These are phyloP conservation scores for Lathamus discolor DNA, from an alignment of 2,113 vertebrate species.

Conservation along the genomic window DNA sequence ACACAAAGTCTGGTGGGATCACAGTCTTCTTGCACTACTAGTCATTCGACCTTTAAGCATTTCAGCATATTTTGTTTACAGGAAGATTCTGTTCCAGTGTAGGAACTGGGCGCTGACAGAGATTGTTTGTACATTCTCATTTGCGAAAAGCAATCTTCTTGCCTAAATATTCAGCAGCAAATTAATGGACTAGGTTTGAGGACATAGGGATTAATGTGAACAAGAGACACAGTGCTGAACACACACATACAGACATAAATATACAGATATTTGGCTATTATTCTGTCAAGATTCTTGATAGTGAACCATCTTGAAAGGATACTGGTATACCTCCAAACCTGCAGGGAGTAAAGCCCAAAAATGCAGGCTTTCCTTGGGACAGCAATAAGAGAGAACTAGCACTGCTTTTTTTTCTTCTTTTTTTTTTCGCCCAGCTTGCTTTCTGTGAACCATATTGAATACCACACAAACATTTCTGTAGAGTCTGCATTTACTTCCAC, in stretches of 20 bases:
- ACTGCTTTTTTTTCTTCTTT: not conserved
- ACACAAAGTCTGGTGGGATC: not conserved
- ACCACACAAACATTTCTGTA: not conserved
- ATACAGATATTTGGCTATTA: not conserved
- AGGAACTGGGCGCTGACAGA: not conserved
- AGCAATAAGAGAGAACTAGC: not conserved
- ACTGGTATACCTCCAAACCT: not conserved
- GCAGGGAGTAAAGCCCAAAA: not conserved
- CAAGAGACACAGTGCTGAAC: not conserved
- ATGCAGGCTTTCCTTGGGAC: not conserved
- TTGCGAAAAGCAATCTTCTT: not conserved
- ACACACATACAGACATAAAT: not conserved
- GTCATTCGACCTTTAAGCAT: not conserved
- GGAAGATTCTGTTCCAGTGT: not conserved
- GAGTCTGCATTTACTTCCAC: not conserved
- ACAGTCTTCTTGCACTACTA: not conserved
- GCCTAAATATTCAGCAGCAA: not conserved
- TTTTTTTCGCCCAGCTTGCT: not conserved
- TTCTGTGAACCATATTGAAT: not conserved
- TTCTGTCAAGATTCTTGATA: not conserved
- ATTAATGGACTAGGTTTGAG: not conserved
- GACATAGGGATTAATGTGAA: not conserved
- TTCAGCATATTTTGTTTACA: not conserved
- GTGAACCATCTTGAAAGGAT: not conserved
- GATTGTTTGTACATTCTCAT: not conserved